Evolutionary conservation across 2,113 vertebrate species (phyloP).

Genomic region (Gasterosteus aculeatus): DNA sequence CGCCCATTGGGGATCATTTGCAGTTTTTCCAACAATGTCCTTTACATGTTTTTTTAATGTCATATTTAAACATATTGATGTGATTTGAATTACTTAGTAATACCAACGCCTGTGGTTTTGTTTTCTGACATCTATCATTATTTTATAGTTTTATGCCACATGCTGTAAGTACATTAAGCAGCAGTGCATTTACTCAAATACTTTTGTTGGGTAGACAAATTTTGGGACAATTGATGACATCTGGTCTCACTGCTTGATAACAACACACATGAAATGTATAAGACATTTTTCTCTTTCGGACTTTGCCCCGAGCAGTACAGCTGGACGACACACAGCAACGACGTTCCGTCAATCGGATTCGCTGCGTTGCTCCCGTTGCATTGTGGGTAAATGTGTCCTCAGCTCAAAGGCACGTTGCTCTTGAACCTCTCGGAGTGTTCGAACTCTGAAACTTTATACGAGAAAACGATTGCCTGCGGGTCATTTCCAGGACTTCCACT

Average conservation of each 20-base stretch:
- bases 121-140: neutral
- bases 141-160: neutral
- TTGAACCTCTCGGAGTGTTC: slow-evolving; percentile 34
- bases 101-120: no score
- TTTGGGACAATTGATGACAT: neutral
- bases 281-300: neutral
- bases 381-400: neutral
- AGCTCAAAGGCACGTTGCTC: neutral
- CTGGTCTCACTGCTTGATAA: neutral
- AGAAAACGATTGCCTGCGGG: no score
- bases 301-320: neutral
- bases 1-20: no score
- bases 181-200: neutral
- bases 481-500: neutral
- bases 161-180: neutral
- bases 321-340: neutral
- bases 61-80: neutral
- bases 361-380: neutral
- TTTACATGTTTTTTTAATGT: no score
- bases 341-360: neutral
- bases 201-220: neutral
- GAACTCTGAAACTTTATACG: neutral
- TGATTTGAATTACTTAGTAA: neutral
- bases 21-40: no score
- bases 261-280: neutral